phyloP scores from a whole-genome alignment of 2,113 vertebrate genomes.

The Bubo blakistoni region DNA sequence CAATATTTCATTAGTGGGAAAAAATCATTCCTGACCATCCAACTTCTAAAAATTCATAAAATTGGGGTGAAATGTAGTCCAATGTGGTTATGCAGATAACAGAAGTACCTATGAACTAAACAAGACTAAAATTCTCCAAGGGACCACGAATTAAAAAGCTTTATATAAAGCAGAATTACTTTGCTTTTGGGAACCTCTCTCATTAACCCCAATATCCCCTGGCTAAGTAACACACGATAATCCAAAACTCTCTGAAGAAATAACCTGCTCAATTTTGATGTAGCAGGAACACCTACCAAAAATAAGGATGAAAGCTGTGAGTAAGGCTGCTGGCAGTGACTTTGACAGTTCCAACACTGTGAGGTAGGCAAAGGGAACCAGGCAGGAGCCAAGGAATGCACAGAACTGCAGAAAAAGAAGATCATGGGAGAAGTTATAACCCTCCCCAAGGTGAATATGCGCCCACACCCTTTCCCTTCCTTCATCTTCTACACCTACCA shows the following conservation, averaged over 20 bases:
- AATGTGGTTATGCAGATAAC: not conserved
- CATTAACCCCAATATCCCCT: not conserved
- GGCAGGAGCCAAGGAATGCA: conserved; percentile 86
- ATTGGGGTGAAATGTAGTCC: not conserved
- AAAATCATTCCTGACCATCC: not conserved
- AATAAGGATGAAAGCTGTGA: conserved; percentile 83
- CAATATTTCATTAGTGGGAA: not conserved
- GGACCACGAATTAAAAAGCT: not conserved
- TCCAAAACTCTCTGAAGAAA: not conserved
- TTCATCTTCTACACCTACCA: not conserved
- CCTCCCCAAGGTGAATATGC: not conserved
- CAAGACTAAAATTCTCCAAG: not conserved
- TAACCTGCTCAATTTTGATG: not conserved
- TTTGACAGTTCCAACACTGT: conserved; percentile 85
- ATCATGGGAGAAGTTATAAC: not conserved
- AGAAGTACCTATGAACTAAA: not conserved
- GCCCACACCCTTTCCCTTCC: not conserved
- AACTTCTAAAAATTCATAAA: not conserved
- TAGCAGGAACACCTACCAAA: conserved; percentile 82
- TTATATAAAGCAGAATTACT: not conserved
- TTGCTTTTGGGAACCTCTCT: not conserved
- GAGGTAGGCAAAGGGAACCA: conserved; percentile 88
- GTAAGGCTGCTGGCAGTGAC: conserved; percentile 83
- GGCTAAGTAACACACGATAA: not conserved
- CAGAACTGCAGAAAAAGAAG: conserved; percentile 81